These are phyloP conservation scores for Hylaea fasciaria DNA, from an alignment of 2,888 invertebrate genomes.

Conservation along the genomic window DNA sequence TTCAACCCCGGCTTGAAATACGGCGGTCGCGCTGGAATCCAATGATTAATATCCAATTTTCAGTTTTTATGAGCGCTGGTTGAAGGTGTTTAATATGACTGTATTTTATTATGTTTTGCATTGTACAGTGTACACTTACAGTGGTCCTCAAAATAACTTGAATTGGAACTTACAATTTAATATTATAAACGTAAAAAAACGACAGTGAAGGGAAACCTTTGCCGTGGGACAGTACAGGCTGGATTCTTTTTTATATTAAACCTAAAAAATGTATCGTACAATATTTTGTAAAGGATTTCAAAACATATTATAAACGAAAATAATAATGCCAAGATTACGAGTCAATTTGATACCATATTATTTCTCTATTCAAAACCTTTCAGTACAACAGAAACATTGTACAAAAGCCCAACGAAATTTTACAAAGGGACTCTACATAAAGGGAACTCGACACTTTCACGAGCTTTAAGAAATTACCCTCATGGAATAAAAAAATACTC, in stretches of 20 bases:
- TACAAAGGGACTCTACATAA: conserved; percentile 18
- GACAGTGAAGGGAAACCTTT: no score
- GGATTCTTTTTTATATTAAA: no score
- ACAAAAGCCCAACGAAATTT: conserved; percentile 33
- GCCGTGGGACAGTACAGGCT: no score
- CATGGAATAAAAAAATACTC: not conserved
- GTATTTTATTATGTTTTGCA: no score
- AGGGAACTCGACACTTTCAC: conserved; percentile 36
- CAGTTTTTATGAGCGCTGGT: conserved; percentile 14
- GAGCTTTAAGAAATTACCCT: conserved; percentile 20
- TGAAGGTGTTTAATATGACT: not conserved
- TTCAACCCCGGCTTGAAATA: conserved; percentile 32
- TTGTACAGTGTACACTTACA: no score
- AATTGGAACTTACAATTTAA: no score
- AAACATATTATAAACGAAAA: no score
- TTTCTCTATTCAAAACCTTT: not conserved
- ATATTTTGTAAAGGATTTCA: no score
- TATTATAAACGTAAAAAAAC: no score
- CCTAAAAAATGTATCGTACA: no score
- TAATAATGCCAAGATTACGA: not conserved
- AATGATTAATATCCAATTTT: conserved; percentile 34
- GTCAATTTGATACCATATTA: not conserved
- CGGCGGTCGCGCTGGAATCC: conserved; percentile 21
- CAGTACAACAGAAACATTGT: conserved; percentile 16
- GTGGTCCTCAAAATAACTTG: no score